Evolutionary conservation across 2,113 vertebrate genomes (phyloP), one percentile per base, ranked within the genome.

Genomic region (Orientallactaga bullata): DNA sequence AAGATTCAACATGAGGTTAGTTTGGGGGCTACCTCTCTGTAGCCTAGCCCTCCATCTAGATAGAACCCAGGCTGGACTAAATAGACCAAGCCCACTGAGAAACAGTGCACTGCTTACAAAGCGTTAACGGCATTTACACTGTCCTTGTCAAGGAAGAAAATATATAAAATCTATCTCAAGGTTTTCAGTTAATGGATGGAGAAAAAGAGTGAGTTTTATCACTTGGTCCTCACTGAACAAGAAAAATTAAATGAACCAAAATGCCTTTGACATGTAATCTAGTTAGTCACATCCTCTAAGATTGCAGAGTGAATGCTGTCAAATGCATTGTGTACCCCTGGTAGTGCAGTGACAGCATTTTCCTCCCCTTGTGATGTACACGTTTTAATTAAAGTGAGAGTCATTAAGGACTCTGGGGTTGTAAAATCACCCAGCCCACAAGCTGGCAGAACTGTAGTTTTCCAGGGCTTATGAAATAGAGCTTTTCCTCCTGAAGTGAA

Each of bases 361-460:
- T 83, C 85, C 58, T 81, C 88, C 69, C 71, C 39, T 58, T 32
- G 26, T 87, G 92, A 93, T 73, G 30, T 61, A 92, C 55, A 85
- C 42, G 74, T 95, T 93, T 92, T 89, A 94, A 97, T 90, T 94
- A 95, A 90, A 95, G 60, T n/a, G 55, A 79, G 86, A 90, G 85
- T 78, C 90, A 42, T 84, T 93, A 92, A 74, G 61, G 68, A 73
- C 37, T 65, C 79, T 1, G n/a, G 61, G 74, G 60, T 11, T 69
- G 13, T 78, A 83, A 77, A 94, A 85, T 87, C 81, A 42, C 73
- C 69, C n/a, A 60, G 66, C 35, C 72, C n/a, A 24, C 0, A 88
- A 65, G 79, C 90, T 72, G 77, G 17, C 20, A 55, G 69, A 94
- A 58, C 35, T 61, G 51, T 28, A 79, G 91, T 89, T 82, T 2